These are phyloP conservation scores for Calidris pygmaea DNA, from an alignment of 2,113 vertebrate genomes.

Conservation along the genomic window DNA sequence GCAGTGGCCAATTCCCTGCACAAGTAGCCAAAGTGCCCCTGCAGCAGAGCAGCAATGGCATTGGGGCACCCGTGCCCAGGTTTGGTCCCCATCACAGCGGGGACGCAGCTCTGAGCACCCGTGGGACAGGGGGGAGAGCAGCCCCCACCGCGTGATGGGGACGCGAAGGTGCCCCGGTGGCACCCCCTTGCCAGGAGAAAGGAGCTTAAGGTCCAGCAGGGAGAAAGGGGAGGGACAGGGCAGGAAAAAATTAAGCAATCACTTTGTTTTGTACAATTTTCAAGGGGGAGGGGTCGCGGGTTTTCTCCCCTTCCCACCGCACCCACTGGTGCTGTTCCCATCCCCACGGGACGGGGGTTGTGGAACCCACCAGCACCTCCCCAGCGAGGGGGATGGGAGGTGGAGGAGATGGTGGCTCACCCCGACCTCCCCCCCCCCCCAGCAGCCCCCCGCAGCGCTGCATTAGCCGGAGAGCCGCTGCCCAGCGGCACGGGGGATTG, in stretches of 20 bases:
- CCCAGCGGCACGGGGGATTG: background rate
- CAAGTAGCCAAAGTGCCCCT: background rate
- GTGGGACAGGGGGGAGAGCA: background rate
- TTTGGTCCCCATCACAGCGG: background rate
- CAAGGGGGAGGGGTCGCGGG: too few species aligned
- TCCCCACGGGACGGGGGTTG: rapidly evolving
- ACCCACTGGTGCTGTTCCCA: background rate
- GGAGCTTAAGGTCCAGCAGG: background rate
- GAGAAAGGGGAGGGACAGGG: too few species aligned
- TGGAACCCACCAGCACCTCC: background rate
- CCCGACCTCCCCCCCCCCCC: background rate
- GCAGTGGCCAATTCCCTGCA: background rate
- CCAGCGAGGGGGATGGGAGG: background rate
- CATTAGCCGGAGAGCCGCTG: background rate
- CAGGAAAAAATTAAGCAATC: background rate
- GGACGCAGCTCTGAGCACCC: rapidly evolving
- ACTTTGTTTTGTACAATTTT: background rate
- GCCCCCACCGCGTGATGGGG: rapidly evolving
- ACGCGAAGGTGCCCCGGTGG: rapidly evolving
- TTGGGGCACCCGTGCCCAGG: rapidly evolving
- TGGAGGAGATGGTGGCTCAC: background rate
- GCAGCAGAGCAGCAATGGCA: rapidly evolving
- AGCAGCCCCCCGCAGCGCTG: background rate
- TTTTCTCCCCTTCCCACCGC: background rate
- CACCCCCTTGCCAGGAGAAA: background rate